These are phyloP conservation scores for Hemichromis elongatus DNA, from an alignment of 2,113 vertebrate genomes.

Conservation along the genomic window DNA sequence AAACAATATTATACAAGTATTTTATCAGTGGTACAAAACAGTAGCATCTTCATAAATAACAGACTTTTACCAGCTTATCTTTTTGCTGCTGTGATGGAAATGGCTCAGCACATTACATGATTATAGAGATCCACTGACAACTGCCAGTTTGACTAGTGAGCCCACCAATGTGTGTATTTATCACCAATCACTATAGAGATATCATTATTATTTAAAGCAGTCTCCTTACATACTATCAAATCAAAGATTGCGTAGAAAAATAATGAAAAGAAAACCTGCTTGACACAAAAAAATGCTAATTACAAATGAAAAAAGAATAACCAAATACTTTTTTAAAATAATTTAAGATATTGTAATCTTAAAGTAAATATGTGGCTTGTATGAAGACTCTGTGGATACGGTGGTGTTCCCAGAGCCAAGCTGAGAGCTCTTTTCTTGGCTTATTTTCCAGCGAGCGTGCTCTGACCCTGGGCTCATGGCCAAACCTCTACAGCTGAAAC, in stretches of 20 bases:
- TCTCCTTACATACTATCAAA: neutral
- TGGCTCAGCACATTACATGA: neutral
- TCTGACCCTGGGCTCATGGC: neutral
- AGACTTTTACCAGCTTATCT: neutral
- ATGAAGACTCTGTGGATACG: neutral
- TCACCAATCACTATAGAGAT: neutral
- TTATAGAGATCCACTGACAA: neutral
- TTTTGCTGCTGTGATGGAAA: neutral
- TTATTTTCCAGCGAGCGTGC: neutral
- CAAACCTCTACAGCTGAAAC: neutral
- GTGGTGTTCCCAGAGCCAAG: neutral
- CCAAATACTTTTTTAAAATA: neutral
- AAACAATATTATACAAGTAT: neutral
- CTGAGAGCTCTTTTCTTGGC: neutral
- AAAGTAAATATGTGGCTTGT: neutral
- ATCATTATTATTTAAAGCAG: neutral
- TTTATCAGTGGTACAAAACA: neutral
- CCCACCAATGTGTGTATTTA: neutral
- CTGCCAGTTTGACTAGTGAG: neutral
- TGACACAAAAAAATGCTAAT: neutral
- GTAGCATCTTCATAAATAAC: neutral
- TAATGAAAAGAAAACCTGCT: neutral
- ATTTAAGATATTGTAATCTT: neutral
- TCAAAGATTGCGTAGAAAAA: neutral
- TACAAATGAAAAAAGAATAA: neutral